phyloP scores from a whole-genome alignment of 2,888 invertebrate species.

The Caenorhabditis sulstoni region DNA sequence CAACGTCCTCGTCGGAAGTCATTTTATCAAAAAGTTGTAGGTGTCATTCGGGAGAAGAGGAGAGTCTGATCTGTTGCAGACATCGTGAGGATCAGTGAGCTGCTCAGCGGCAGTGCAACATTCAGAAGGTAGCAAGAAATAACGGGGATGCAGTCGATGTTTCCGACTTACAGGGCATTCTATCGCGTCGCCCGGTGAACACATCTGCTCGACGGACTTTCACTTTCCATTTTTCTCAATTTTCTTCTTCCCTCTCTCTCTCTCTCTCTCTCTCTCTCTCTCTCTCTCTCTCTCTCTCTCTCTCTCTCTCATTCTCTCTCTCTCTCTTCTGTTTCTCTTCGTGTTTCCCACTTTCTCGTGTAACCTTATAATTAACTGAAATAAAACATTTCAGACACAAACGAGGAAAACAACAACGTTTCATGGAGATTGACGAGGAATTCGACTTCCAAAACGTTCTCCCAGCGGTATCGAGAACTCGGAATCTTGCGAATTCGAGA shows the following conservation, averaged over 20 bases:
- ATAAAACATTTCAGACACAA: neutral
- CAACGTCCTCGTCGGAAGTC: neutral
- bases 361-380: no score
- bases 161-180: no score
- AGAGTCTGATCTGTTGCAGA: no score
- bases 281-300: constrained; percentile 20
- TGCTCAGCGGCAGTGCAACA: no score
- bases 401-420: neutral
- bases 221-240: neutral
- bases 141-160: no score
- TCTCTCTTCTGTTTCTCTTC: constrained; percentile 1
- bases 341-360: neutral
- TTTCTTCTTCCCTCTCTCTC: constrained; percentile 11
- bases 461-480: no score
- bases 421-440: neutral
- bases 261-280: neutral
- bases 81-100: no score
- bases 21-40: neutral
- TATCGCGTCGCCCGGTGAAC: no score
- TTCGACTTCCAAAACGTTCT: no score
- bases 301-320: constrained; percentile 1
- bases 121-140: no score
- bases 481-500: no score
- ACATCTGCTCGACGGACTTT: neutral
- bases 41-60: no score